Evolutionary conservation across 2,888 invertebrate genomes (phyloP).

Genomic region (Lochmaea capreae): DNA sequence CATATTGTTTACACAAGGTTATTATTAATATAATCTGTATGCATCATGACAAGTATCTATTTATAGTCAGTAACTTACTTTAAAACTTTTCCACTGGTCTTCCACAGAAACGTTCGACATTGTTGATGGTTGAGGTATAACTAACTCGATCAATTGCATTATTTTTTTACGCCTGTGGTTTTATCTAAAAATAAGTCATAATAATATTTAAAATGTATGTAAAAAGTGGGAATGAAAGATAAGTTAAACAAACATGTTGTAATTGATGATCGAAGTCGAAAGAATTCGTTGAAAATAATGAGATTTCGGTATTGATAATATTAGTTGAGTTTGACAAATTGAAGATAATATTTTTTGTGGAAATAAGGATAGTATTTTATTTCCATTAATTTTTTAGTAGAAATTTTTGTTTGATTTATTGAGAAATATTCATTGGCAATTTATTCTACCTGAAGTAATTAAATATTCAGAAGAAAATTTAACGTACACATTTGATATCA

Average conservation of each 20-base stretch:
- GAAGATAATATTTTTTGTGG: no score
- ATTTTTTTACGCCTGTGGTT: not conserved
- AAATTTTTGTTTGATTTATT: no score
- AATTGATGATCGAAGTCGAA: not conserved
- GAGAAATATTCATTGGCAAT: no score
- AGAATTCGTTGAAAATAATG: not conserved
- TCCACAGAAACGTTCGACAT: constrained; percentile 11
- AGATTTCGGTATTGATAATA: not conserved
- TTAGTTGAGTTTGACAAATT: not conserved
- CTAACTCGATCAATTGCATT: not conserved
- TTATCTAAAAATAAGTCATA: constrained; percentile 13
- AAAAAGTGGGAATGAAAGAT: constrained; percentile 13
- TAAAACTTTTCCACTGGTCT: constrained; percentile 19
- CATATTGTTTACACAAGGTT: not conserved
- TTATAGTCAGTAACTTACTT: not conserved
- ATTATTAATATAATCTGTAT: not conserved
- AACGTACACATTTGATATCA: no score
- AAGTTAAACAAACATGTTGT: constrained; percentile 8
- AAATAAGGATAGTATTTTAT: no score
- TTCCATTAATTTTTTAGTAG: no score
- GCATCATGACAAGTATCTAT: not conserved
- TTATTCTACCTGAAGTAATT: no score
- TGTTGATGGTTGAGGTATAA: not conserved
- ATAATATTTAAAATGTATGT: not conserved
- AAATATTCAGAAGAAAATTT: no score